These are phyloP conservation scores for Trididemnum nubilum DNA, from an alignment of 23 tunicate genomes.

Conservation along the genomic window DNA sequence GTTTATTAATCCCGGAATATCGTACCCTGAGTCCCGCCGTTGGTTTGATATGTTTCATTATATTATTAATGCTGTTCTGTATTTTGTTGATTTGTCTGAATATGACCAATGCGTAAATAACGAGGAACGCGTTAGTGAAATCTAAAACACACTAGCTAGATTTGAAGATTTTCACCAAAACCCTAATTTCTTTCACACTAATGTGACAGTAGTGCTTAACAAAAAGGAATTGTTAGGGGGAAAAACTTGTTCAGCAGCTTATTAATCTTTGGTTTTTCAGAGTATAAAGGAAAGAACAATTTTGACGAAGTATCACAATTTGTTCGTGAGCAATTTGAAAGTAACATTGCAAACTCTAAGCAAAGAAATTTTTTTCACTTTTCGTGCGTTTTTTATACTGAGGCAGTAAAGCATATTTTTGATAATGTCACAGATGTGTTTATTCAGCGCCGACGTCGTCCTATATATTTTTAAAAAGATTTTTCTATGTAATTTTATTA, in stretches of 20 bases:
- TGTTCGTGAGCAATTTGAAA: slow-evolving; percentile 65
- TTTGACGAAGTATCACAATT: slow-evolving; percentile 51
- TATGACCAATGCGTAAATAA: slow-evolving; percentile 72
- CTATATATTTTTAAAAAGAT: too few relatives aligned
- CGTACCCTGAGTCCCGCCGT: not conserved
- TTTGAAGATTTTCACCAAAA: slow-evolving; percentile 78
- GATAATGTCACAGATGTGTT: too few relatives aligned
- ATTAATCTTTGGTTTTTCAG: slow-evolving; percentile 76
- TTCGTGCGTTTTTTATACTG: slow-evolving; percentile 79
- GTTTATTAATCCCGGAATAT: not conserved
- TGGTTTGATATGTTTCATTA: slow-evolving; percentile 44
- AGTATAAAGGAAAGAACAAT: slow-evolving; percentile 60
- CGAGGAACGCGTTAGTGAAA: slow-evolving; percentile 72
- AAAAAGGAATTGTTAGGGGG: slow-evolving; percentile 80
- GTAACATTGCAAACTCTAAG: too few relatives aligned
- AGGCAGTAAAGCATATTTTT: too few relatives aligned
- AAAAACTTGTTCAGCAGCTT: slow-evolving; percentile 59
- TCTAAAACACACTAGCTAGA: slow-evolving; percentile 61
- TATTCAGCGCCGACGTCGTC: too few relatives aligned
- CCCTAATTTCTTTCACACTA: not conserved
- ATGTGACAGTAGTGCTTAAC: slow-evolving; percentile 60
- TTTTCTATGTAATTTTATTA: too few relatives aligned
- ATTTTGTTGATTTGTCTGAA: slow-evolving; percentile 78
- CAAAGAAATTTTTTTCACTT: too few relatives aligned
- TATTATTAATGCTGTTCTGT: slow-evolving; percentile 74